Base-by-base conservation (phyloP, 2,888 invertebrate species). In the Drosophila longiperda region DNA sequence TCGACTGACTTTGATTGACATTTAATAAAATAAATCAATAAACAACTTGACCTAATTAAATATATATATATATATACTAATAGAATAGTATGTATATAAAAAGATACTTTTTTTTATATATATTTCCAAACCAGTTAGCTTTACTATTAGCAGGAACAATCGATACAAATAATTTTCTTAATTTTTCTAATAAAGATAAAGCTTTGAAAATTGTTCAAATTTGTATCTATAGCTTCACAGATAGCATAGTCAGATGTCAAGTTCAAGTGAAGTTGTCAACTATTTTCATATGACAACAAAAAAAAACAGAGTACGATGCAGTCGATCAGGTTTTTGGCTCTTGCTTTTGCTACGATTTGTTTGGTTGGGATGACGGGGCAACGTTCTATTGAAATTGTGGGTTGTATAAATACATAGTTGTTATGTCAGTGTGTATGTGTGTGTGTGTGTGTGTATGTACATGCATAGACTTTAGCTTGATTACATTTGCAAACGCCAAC, bases 401-500 rank as follows among this genome's bases (percentile, higher is more conserved):
- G 23, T 23, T 45, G 45, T 45, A 45, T 23, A 45, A 45, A 45
- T 4, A 45, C 23, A 4, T 23, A 45, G 29, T 29, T 45, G 45
- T 23, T 38, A 8, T 3, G 29, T 29, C 6, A 29, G 29, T 29
- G 29, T 29, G 29, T 17, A 17, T 38, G 38, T 3, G 7, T 38
- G 12, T 12, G 12, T 34, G 4, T 34, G 4, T 34, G 34, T 34
- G 34, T 34, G 34, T 23, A 5, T 20, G 11, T 20, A 29, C 17
- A 17, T 49, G 26, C 32, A 12, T 34, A 53, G 20, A 20, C 53
- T 23, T 23, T 53, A 23, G 15, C 12, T 7, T 23, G 42, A 61
- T 49, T 53, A 40, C 65, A 55, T 34, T 42, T 38, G 63, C 52
- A 33, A 53, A 42, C 61, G 48, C 2, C 49, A 61, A 33, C 52